phyloP scores from a whole-genome alignment of 2,797 vertebrate genomes.

The Myiotriccus ornatus region DNA sequence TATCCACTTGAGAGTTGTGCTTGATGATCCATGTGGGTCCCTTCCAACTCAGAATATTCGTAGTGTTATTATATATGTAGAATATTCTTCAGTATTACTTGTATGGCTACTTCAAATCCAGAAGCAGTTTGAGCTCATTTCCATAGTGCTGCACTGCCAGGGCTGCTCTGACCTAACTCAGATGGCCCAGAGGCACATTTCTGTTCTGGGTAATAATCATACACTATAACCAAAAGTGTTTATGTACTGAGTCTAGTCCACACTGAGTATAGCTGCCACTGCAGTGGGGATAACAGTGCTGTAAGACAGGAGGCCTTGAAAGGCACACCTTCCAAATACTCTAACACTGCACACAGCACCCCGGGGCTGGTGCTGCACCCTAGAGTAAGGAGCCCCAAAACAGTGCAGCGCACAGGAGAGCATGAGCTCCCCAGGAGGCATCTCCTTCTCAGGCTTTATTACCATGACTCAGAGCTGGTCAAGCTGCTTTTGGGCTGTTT shows the following conservation, averaged over 20 bases:
- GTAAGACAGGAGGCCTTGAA: not conserved
- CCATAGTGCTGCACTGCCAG: not conserved
- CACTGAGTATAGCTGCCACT: not conserved
- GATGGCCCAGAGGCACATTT: not conserved
- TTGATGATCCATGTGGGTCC: not conserved
- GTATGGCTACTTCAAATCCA: not conserved
- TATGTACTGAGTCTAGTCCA: not conserved
- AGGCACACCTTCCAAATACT: not conserved
- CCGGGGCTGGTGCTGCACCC: not conserved
- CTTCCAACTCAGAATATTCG: not conserved
- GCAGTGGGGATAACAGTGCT: not conserved
- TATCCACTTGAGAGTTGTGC: not conserved
- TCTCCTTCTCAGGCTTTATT: not conserved
- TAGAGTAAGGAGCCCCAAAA: accelerated
- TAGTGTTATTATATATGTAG: too few relatives aligned
- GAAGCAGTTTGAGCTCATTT: not conserved
- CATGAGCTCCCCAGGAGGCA: not conserved
- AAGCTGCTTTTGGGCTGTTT: not conserved
- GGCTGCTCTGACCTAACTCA: not conserved
- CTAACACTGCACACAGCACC: not conserved
- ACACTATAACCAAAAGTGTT: not conserved
- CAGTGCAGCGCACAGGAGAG: not conserved
- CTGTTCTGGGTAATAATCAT: not conserved
- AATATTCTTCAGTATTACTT: too few relatives aligned
- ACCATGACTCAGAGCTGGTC: not conserved